These are phyloP conservation scores for Hydropsyche tenuis DNA, from an alignment of 1,140 invertebrate species.

Conservation along the genomic window DNA sequence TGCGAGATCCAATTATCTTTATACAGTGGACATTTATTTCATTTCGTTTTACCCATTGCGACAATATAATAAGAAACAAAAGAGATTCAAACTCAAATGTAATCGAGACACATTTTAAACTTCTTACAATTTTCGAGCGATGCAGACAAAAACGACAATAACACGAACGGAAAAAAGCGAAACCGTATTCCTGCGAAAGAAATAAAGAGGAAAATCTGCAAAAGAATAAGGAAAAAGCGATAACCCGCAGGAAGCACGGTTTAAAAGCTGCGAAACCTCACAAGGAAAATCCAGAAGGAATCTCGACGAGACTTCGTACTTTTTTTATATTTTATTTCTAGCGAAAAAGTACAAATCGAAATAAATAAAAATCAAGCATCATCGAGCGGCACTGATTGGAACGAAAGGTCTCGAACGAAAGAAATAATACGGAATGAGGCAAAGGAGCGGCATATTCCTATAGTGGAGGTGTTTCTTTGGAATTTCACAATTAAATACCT, in stretches of 20 bases:
- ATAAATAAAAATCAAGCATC: background rate
- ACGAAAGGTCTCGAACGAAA: slow-evolving; percentile 23
- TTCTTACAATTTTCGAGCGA: background rate
- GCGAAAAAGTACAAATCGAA: background rate
- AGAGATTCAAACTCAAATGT: background rate
- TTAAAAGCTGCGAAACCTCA: slow-evolving; percentile 23
- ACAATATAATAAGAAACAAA: too few relatives aligned
- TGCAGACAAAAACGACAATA: slow-evolving; percentile 21
- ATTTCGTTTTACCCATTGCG: too few relatives aligned
- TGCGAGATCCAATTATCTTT: too few relatives aligned
- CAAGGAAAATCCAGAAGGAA: background rate
- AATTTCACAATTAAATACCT: slow-evolving; percentile 50
- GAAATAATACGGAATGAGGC: slow-evolving; percentile 26
- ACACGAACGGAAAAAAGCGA: background rate
- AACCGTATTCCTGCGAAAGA: background rate
- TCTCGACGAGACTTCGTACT: too few relatives aligned
- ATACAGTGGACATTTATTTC: too few relatives aligned
- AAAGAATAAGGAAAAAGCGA: background rate
- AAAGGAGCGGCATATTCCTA: slow-evolving; percentile 20
- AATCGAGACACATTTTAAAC: slow-evolving; percentile 7
- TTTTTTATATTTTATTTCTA: too few relatives aligned
- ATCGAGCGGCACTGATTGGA: slow-evolving; percentile 39
- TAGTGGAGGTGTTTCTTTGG: slow-evolving; percentile 44
- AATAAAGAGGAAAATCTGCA: slow-evolving; percentile 6
- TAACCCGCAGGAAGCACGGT: background rate